A percentile compares a stretch with the other conserved stretches of the same genome.
These are phyloP conservation scores for Halictus rubicundus DNA, from an alignment of 1,140 invertebrate genomes.

Conservation along the genomic window DNA sequence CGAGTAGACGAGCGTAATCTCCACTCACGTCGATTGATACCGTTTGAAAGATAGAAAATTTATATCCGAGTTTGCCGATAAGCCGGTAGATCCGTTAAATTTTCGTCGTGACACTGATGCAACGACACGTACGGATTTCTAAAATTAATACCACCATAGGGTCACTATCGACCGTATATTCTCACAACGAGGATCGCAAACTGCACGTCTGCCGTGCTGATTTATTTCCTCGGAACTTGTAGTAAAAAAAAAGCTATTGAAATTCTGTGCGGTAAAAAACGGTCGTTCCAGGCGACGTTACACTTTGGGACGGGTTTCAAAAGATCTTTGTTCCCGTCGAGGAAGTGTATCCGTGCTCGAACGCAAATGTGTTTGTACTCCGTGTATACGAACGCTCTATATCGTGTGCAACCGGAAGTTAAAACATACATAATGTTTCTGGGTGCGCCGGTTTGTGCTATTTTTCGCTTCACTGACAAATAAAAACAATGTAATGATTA, in stretches of 20 bases:
- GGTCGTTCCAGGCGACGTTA: conserved; percentile 68
- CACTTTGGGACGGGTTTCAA: conserved; percentile 74
- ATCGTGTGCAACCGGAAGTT: conserved; percentile 71
- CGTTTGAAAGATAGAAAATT: background rate
- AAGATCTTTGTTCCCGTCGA: conserved; percentile 78
- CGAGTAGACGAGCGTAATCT: background rate
- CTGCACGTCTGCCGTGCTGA: background rate
- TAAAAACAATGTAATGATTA: conserved; percentile 73
- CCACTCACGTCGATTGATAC: background rate
- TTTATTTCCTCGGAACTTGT: conserved; percentile 18
- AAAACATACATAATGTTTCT: conserved; percentile 73
- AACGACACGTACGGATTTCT: background rate
- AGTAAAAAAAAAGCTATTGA: conserved; percentile 55
- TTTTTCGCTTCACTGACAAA: conserved; percentile 80
- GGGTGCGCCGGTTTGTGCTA: conserved; percentile 75
- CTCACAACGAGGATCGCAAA: background rate
- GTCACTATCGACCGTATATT: background rate
- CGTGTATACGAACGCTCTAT: conserved; percentile 39
- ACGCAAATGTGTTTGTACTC: conserved; percentile 49
- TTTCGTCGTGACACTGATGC: background rate
- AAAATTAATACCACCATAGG: background rate
- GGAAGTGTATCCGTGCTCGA: conserved; percentile 69
- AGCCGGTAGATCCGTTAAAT: background rate
- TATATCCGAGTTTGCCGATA: background rate
- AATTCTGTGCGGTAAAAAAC: conserved; percentile 65